Conservation (phyloP, 2,797 vertebrate genomes). For the Eurystomus glaucurus region DNA sequence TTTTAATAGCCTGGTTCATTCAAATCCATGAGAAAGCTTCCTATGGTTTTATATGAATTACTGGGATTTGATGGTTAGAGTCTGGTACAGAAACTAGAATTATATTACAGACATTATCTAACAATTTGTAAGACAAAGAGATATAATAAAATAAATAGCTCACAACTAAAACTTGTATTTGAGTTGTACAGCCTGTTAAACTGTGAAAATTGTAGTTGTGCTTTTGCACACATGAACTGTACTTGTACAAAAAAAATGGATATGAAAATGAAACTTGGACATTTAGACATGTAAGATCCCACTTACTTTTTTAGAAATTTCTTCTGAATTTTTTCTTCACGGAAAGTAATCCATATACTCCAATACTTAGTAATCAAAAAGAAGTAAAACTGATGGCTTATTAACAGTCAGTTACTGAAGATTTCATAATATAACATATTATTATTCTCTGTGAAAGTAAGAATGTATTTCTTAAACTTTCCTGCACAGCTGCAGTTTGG, state of each 20-base stretch:
- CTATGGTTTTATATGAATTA: background rate
- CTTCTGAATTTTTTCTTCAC: background rate
- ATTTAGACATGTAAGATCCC: background rate
- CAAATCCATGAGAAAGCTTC: background rate
- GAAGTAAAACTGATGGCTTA: constrained; percentile 25
- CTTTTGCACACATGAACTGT: background rate
- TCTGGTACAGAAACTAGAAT: constrained; percentile 9
- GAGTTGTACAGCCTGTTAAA: background rate
- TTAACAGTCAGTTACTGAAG: constrained; percentile 11
- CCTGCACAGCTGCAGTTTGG: constrained; percentile 38
- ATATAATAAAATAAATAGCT: constrained; percentile 4
- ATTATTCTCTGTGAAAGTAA: constrained; percentile 21
- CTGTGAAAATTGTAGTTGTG: background rate
- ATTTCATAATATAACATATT: background rate
- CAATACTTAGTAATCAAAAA: background rate
- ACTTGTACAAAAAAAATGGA: background rate
- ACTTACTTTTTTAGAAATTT: background rate
- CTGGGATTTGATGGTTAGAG: background rate
- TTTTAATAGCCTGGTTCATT: background rate
- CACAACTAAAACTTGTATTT: background rate
- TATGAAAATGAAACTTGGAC: background rate
- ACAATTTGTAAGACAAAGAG: background rate
- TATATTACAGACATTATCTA: constrained; percentile 5
- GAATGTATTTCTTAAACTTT: constrained; percentile 9
- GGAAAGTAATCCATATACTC: background rate